Conservation (phyloP, 2,113 vertebrate genomes). For the Peromyscus polionotus region DNA sequence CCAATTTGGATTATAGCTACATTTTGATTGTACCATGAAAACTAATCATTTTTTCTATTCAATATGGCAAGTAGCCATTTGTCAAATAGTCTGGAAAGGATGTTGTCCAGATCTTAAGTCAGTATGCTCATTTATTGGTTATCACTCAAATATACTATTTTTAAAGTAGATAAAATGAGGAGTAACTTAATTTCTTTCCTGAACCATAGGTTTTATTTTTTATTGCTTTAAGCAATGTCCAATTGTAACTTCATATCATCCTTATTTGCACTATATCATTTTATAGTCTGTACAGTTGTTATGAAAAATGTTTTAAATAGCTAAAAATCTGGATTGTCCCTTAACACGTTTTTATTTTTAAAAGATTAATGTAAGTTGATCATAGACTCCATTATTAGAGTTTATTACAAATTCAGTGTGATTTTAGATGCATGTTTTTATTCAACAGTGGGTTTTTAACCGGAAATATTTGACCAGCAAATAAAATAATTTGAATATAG, state of each 20-base stretch:
- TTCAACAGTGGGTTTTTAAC: neutral
- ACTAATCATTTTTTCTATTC: conserved; percentile 51
- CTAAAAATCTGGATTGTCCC: neutral
- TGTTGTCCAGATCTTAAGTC: neutral
- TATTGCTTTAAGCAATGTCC: conserved; percentile 12
- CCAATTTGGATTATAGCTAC: neutral
- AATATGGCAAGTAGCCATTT: neutral
- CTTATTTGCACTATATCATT: neutral
- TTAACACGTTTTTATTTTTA: conserved; percentile 21
- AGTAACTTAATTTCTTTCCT: conserved; percentile 9
- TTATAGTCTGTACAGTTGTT: neutral
- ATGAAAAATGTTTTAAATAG: conserved; percentile 37
- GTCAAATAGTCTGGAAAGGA: conserved; percentile 33
- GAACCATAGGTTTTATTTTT: neutral
- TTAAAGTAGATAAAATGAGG: neutral
- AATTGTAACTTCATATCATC: neutral
- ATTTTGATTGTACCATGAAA: neutral
- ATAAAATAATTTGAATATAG: conserved; percentile 48
- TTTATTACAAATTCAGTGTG: conserved; percentile 4
- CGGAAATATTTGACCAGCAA: neutral
- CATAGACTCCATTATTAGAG: neutral
- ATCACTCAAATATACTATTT: conserved; percentile 19
- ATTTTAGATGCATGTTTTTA: conserved; percentile 38
- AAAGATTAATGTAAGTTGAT: conserved; percentile 4
- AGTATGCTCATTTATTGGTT: conserved; percentile 15